Evolutionary conservation across 2,888 invertebrate genomes (phyloP).

Genomic region (Leptinotarsa tumamoca): DNA sequence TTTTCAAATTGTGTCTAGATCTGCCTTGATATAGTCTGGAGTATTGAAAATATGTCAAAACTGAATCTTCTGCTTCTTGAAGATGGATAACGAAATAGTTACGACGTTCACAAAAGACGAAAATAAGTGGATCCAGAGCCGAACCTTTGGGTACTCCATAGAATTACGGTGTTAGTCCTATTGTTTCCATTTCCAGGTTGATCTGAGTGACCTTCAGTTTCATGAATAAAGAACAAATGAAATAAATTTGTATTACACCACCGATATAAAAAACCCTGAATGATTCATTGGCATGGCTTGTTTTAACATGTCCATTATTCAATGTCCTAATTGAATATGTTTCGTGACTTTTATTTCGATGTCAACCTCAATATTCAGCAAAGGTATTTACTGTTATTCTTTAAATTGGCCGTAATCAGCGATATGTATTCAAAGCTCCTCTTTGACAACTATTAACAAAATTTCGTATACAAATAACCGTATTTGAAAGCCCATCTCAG

Average conservation of each 20-base stretch:
- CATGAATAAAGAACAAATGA: background rate
- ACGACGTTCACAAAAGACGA: no score
- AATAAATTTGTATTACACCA: background rate
- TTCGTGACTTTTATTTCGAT: slow-evolving; percentile 13
- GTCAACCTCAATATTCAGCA: slow-evolving; percentile 19
- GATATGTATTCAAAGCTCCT: slow-evolving; percentile 15
- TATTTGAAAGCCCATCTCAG: background rate
- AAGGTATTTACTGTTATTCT: slow-evolving; percentile 35
- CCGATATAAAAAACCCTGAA: background rate
- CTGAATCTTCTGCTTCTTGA: no score
- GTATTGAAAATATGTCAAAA: no score
- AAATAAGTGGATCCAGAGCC: no score
- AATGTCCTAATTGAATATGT: slow-evolving; percentile 7
- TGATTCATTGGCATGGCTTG: background rate
- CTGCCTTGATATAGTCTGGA: no score
- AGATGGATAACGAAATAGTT: no score
- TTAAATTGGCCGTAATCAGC: slow-evolving; percentile 30
- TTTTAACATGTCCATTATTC: slow-evolving; percentile 7
- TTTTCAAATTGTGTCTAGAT: no score
- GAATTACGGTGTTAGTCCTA: no score
- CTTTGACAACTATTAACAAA: slow-evolving; percentile 10
- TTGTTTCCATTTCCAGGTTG: no score
- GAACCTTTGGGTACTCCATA: no score
- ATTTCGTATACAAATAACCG: slow-evolving; percentile 22
- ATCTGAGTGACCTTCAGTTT: no score